Percentiles rank a stretch among this genome's conserved stretches.
Conservation (phyloP, 2,888 invertebrate genomes). For the Idaea aversata region DNA sequence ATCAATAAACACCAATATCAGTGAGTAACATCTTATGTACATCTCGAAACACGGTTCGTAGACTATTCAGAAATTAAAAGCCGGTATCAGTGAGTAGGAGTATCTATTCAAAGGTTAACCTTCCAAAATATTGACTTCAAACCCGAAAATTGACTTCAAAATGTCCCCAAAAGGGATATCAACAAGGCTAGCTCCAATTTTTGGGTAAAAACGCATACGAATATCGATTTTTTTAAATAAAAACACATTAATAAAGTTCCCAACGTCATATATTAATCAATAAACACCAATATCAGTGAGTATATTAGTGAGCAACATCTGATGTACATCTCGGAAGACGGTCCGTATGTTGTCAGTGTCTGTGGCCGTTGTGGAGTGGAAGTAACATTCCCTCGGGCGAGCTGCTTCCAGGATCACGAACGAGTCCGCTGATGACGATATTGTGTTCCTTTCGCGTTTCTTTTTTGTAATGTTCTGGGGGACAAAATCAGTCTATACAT, state of each 20-base stretch:
- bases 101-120: no score
- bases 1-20: conserved; percentile 65
- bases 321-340: conserved; percentile 87
- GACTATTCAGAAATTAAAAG: no score
- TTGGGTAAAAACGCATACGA: no score
- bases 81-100: no score
- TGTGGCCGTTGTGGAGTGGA: conserved; percentile 88
- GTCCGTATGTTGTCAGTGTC: conserved; percentile 86
- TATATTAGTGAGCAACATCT: conserved; percentile 80
- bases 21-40: conserved; percentile 84
- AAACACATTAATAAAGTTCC: neutral
- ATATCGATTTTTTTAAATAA: neutral
- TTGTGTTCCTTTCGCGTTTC: conserved; percentile 54
- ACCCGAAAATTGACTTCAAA: conserved; percentile 10
- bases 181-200: no score
- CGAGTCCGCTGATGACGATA: conserved; percentile 51
- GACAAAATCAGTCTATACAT: no score
- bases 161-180: conserved; percentile 35
- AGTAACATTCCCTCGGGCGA: conserved; percentile 81
- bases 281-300: conserved; percentile 70
- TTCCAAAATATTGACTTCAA: neutral
- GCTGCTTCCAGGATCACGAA: conserved; percentile 60
- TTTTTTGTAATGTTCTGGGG: conserved; percentile 79
- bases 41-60: conserved; percentile 86
- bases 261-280: conserved; percentile 27